Conservation (phyloP, 2,797 vertebrate species). For the Enteromius fasciolatus region DNA sequence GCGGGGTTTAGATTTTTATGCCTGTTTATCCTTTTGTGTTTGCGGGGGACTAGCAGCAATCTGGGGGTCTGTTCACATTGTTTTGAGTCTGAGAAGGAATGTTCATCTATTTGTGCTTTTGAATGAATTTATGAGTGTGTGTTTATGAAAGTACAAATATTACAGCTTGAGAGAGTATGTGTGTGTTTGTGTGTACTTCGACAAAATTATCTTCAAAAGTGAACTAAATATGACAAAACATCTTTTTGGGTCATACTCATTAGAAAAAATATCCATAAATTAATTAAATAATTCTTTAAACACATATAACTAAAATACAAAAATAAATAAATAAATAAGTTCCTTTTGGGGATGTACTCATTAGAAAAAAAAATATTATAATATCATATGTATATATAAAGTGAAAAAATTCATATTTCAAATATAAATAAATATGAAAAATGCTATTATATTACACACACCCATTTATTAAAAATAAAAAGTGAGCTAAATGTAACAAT, state of each 20-base stretch:
- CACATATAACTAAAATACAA: neutral
- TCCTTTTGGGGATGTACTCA: neutral
- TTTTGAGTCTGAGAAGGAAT: constrained; percentile 39
- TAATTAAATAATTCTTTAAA: neutral
- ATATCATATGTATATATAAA: neutral
- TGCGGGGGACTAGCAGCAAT: constrained; percentile 62
- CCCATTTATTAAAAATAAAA: neutral
- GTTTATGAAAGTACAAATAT: constrained; percentile 12
- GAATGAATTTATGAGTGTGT: constrained; percentile 32
- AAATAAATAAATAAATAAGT: neutral
- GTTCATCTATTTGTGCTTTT: constrained; percentile 25
- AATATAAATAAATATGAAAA: neutral
- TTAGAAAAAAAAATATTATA: neutral
- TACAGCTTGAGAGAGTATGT: constrained; percentile 5
- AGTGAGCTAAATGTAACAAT: neutral
- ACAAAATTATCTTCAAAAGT: neutral
- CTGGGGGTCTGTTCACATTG: constrained; percentile 52
- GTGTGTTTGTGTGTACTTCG: constrained; percentile 23
- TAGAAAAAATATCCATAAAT: neutral
- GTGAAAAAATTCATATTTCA: neutral
- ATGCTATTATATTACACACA: no score
- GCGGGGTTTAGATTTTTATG: constrained; percentile 54
- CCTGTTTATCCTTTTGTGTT: constrained; percentile 56
- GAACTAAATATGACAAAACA: neutral
- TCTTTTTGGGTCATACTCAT: neutral